A percentile compares a stretch with the other conserved stretches of the same genome.
phyloP scores from a whole-genome alignment of 2,888 invertebrate genomes.

The Masnerella sp. region DNA sequence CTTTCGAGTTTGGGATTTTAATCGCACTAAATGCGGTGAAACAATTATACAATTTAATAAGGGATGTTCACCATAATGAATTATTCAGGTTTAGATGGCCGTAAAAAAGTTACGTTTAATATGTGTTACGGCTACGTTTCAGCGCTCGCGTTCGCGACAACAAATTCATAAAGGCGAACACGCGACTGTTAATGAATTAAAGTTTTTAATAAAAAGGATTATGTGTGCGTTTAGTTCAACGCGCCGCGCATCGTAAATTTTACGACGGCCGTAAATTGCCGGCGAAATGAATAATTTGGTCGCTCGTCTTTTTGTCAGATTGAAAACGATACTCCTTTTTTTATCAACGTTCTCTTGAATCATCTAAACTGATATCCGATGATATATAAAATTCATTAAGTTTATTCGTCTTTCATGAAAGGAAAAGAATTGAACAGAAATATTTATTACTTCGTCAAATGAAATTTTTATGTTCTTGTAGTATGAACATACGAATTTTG shows the following conservation, averaged over 20 bases:
- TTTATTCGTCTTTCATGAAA: too few species aligned
- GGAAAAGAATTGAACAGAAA: too few species aligned
- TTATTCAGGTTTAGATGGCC: slow-evolving; percentile 4
- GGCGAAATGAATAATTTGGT: background rate
- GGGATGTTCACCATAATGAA: background rate
- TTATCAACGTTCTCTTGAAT: too few species aligned
- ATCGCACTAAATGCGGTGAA: background rate
- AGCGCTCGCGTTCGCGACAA: background rate
- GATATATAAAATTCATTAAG: too few species aligned
- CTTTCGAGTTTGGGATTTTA: background rate
- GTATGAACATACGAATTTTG: too few species aligned
- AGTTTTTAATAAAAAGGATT: slow-evolving; percentile 15
- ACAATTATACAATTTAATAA: too few species aligned
- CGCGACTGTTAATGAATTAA: slow-evolving; percentile 25
- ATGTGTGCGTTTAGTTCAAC: slow-evolving; percentile 15
- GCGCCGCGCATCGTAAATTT: background rate
- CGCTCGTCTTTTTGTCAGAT: background rate
- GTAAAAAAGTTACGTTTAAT: slow-evolving; percentile 28
- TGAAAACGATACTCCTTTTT: too few species aligned
- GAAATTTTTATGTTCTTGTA: too few species aligned
- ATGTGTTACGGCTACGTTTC: background rate
- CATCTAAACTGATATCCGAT: too few species aligned
- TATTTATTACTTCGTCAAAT: too few species aligned
- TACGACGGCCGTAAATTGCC: slow-evolving; percentile 19
- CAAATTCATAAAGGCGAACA: slow-evolving; percentile 22